These are phyloP conservation scores for Clitarchus hookeri DNA, from an alignment of 2,888 invertebrate species.

Conservation along the genomic window DNA sequence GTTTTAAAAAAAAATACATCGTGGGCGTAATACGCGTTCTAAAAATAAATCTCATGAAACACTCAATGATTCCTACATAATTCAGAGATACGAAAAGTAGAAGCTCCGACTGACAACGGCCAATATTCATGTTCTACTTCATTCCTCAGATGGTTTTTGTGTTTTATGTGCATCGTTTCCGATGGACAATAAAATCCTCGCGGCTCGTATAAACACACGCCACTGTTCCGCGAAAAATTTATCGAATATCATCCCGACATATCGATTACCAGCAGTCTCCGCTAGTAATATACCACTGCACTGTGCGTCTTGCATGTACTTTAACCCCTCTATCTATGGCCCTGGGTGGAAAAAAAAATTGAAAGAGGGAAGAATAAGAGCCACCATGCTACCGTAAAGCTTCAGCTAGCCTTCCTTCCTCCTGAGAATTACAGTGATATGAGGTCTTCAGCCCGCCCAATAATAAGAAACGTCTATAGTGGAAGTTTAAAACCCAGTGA, in stretches of 20 bases:
- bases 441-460: background rate
- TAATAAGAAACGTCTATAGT: background rate
- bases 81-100: background rate
- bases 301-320: background rate
- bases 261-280: constrained; percentile 1
- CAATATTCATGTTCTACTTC: background rate
- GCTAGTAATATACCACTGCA: background rate
- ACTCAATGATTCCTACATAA: background rate
- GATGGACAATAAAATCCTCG: background rate
- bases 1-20: too few species aligned
- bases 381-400: background rate
- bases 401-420: background rate
- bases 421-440: background rate
- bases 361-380: background rate
- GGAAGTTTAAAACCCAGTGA: constrained; percentile 6
- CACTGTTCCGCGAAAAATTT: background rate
- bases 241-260: background rate
- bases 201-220: background rate
- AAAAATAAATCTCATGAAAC: too few species aligned
- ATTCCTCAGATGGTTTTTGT: background rate
- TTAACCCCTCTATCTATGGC: background rate
- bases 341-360: background rate
- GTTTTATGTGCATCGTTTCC: background rate
- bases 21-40: too few species aligned
- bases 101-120: background rate